A percentile compares a stretch with the other conserved stretches of the same genome.
These are phyloP conservation scores for Thelaira solivaga DNA, from an alignment of 2,888 invertebrate species.

Conservation along the genomic window DNA sequence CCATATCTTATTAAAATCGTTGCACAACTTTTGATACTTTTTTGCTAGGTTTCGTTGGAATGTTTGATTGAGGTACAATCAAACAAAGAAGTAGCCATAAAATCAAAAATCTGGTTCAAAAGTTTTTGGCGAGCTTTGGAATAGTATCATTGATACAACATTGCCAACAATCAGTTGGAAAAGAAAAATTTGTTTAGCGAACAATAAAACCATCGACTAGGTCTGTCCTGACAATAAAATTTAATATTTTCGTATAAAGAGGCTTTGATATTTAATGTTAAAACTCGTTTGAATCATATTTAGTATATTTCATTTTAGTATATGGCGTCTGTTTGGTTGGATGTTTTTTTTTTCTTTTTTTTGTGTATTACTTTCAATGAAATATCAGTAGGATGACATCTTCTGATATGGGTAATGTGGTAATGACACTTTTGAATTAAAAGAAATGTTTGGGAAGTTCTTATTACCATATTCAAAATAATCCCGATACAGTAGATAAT, in stretches of 20 bases:
- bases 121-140: too few species aligned
- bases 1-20: too few species aligned
- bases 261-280: slow-evolving; percentile 66
- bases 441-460: slow-evolving; percentile 19
- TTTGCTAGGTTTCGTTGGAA: too few species aligned
- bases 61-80: too few species aligned
- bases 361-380: slow-evolving; percentile 49
- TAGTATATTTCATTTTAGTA: slow-evolving; percentile 37
- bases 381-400: slow-evolving; percentile 60
- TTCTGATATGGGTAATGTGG: slow-evolving; percentile 61
- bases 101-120: too few species aligned
- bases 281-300: slow-evolving; percentile 62
- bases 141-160: too few species aligned
- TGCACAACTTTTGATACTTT: too few species aligned
- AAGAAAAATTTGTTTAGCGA: too few species aligned
- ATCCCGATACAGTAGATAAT: slow-evolving; percentile 15
- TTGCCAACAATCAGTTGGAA: too few species aligned
- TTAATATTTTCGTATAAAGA: neutral
- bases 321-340: slow-evolving; percentile 55
- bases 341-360: slow-evolving; percentile 20
- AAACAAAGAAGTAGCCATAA: too few species aligned
- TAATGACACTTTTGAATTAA: slow-evolving; percentile 59
- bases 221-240: neutral
- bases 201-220: too few species aligned
- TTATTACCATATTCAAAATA: neutral